Evolutionary conservation across 2,113 vertebrate species (phyloP).

Genomic region (Tragelaphus scriptus): DNA sequence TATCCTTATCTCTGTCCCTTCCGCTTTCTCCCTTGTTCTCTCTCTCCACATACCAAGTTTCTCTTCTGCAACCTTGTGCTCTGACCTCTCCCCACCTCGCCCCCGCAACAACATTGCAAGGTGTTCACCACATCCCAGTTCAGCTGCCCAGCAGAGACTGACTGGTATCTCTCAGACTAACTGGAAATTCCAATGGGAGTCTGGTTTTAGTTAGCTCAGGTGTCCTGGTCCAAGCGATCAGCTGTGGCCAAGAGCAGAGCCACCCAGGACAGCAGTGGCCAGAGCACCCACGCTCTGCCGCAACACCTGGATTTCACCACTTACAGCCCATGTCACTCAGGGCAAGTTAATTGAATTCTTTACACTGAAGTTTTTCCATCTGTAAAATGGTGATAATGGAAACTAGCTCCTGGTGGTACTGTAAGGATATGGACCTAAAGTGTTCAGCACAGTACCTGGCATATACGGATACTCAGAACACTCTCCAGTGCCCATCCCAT

Average conservation of each 20-base stretch:
- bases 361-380: background rate
- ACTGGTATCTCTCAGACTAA: background rate
- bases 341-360: background rate
- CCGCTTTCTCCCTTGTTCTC: background rate
- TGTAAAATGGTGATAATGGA: background rate
- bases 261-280: background rate
- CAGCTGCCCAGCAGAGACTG: background rate
- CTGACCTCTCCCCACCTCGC: background rate
- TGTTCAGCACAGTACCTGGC: background rate
- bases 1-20: background rate
- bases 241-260: background rate
- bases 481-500: background rate
- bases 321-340: background rate
- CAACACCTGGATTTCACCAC: background rate
- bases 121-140: background rate
- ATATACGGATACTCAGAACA: too few species aligned
- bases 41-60: background rate
- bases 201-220: background rate
- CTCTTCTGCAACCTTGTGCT: background rate
- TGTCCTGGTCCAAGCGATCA: background rate
- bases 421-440: background rate
- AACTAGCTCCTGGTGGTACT: background rate
- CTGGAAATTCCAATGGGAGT: background rate
- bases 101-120: background rate
- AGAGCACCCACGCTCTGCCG: background rate